Conservation (phyloP, 30 jellyfish, hydroid and myxozoan genomes). For the Rhopilema esculentum region DNA sequence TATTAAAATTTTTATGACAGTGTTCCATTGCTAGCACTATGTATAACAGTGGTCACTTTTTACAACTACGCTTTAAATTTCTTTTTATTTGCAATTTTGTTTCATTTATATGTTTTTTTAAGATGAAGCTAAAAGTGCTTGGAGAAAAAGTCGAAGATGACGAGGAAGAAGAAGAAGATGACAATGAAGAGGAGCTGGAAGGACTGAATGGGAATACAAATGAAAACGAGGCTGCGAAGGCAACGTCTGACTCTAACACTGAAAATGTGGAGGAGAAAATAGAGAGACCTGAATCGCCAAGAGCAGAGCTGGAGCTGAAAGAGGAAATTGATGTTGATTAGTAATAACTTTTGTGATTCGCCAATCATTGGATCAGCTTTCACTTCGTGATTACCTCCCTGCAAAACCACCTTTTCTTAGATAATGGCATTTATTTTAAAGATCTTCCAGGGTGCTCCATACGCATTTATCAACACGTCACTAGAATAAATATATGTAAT, state of each 20-base stretch:
- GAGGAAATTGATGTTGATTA: slow-evolving; percentile 1
- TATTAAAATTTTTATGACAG: too few relatives aligned
- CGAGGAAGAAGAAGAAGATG: slow-evolving; percentile 74
- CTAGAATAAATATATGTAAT: background rate
- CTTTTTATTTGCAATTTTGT: too few relatives aligned
- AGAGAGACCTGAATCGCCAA: slow-evolving; percentile 49
- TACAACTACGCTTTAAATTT: too few relatives aligned
- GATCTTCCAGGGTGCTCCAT: background rate
- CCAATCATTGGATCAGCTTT: background rate
- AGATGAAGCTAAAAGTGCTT: slow-evolving; percentile 73
- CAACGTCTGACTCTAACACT: background rate
- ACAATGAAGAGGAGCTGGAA: slow-evolving; percentile 47
- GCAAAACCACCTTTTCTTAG: background rate
- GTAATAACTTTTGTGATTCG: background rate
- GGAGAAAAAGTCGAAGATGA: slow-evolving; percentile 71
- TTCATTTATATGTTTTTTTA: background rate
- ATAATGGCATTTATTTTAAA: background rate
- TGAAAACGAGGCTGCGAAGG: background rate
- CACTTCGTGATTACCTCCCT: too few relatives aligned
- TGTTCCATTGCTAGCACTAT: too few relatives aligned
- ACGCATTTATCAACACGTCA: background rate
- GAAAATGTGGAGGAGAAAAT: slow-evolving; percentile 14
- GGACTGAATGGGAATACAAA: slow-evolving; percentile 3
- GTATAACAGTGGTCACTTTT: too few relatives aligned
- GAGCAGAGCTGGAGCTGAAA: slow-evolving; percentile 43